phyloP scores from a whole-genome alignment of 1,140 invertebrate species.

The Palaemon carinicauda region DNA sequence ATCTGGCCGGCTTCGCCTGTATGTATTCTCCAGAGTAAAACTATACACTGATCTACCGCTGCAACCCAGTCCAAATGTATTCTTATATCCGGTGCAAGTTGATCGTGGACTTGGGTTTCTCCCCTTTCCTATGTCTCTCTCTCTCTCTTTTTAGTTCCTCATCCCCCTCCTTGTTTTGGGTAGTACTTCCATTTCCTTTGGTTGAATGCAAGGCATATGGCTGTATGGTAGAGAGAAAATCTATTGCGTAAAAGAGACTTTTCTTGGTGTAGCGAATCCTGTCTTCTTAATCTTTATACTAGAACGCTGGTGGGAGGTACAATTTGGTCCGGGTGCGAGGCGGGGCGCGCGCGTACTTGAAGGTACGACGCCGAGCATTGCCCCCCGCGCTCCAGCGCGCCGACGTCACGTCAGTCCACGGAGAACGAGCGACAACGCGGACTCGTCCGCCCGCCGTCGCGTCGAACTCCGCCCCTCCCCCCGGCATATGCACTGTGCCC shows the following conservation, averaged over 20 bases:
- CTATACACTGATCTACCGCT: not conserved
- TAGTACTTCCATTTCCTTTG: not conserved
- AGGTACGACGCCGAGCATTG: no score
- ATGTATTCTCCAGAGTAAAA: not conserved
- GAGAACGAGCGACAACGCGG: no score
- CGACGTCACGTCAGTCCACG: no score
- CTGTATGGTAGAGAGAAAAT: not conserved
- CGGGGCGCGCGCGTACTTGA: no score
- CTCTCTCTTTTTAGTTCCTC: not conserved
- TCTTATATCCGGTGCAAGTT: not conserved
- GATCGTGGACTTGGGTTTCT: not conserved
- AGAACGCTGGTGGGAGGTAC: no score
- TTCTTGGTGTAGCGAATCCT: not conserved
- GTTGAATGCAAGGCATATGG: not conserved
- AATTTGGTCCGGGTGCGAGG: no score
- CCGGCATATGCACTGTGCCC: no score
- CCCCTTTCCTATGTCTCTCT: not conserved
- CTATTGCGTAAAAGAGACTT: not conserved
- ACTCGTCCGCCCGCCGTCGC: no score
- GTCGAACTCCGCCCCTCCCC: no score
- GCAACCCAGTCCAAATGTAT: not conserved
- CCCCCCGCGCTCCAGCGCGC: no score
- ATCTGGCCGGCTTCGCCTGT: not conserved
- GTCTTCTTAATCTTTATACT: not conserved
- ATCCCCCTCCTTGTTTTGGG: not conserved